Percentiles rank a stretch among this genome's conserved stretches.
phyloP scores from a whole-genome alignment of 2,888 invertebrate species.

The Chrysolina americana region DNA sequence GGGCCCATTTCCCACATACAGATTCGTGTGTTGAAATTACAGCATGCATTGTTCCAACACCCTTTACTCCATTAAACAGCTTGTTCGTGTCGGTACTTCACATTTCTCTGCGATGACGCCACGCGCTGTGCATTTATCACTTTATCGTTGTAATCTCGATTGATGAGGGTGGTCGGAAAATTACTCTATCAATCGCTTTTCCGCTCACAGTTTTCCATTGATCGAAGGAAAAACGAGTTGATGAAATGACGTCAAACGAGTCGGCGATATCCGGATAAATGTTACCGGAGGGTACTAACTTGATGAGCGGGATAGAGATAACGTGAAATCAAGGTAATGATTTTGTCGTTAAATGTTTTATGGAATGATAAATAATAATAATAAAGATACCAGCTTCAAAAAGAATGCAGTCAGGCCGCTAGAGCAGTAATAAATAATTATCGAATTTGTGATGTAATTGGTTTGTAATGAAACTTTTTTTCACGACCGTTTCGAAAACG shows the following conservation, averaged over 20 bases:
- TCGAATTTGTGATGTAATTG: too few relatives aligned
- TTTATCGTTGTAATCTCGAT: constrained; percentile 8
- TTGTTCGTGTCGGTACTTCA: constrained; percentile 3
- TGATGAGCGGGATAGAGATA: too few relatives aligned
- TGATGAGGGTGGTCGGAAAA: background rate
- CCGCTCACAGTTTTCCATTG: background rate
- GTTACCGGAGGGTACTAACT: too few relatives aligned
- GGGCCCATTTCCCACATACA: too few relatives aligned
- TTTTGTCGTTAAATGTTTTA: too few relatives aligned
- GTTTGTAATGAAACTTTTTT: too few relatives aligned
- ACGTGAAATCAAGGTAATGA: too few relatives aligned
- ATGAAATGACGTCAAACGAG: constrained; percentile 17
- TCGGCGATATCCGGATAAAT: background rate
- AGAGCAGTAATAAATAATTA: too few relatives aligned
- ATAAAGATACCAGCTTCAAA: too few relatives aligned
- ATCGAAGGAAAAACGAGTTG: background rate
- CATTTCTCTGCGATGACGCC: constrained; percentile 1
- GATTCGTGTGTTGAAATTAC: background rate
- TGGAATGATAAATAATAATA: too few relatives aligned
- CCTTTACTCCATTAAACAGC: background rate
- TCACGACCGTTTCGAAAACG: too few relatives aligned
- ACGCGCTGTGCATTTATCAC: background rate
- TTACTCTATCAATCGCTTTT: background rate
- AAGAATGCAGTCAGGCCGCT: too few relatives aligned
- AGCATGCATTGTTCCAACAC: background rate